Evolutionary conservation across 2,113 vertebrate species (phyloP).

Genomic region (Calyptommatus sinebrachiatus): DNA sequence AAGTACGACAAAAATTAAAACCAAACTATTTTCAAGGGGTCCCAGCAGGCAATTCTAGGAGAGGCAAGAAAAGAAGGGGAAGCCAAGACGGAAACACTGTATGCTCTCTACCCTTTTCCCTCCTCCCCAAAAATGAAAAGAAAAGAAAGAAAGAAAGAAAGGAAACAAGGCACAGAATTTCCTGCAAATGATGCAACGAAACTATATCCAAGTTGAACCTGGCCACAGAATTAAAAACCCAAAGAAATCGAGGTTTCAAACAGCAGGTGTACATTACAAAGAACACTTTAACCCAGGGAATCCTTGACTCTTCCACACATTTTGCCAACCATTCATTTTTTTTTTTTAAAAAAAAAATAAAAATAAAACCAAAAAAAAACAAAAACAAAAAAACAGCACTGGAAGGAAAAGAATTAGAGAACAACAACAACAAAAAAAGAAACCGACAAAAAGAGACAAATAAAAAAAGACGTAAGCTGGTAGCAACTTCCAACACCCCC

Average conservation of each 20-base stretch:
- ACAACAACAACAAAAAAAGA: neutral
- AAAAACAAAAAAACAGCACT: neutral
- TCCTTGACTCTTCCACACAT: constrained; percentile 74
- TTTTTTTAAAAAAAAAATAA: constrained; percentile 37
- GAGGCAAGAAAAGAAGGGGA: constrained; percentile 48
- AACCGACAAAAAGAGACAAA: constrained; percentile 23
- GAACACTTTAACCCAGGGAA: constrained; percentile 79
- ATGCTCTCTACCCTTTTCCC: constrained; percentile 49
- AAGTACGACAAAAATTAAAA: constrained; percentile 40
- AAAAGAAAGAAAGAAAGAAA: constrained; percentile 73
- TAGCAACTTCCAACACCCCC: constrained; percentile 70
- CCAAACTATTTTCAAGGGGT: constrained; percentile 58
- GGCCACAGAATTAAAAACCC: constrained; percentile 72
- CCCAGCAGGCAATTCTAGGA: constrained; percentile 72
- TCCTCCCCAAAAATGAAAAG: constrained; percentile 40
- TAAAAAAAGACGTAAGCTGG: constrained; percentile 67
- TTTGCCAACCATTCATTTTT: constrained; percentile 66
- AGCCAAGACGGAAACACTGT: constrained; percentile 56
- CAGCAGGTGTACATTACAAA: constrained; percentile 89
- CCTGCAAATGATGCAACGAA: constrained; percentile 92
- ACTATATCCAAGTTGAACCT: constrained; percentile 86
- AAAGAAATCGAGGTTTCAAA: constrained; percentile 81
- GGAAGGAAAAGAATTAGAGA: neutral
- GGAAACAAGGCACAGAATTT: constrained; percentile 95
- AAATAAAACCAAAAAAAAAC: neutral